Percentiles rank a stretch among this genome's conserved stretches.
These are phyloP conservation scores for Pelusios castaneus DNA, from an alignment of 2,113 vertebrate genomes.

Conservation along the genomic window DNA sequence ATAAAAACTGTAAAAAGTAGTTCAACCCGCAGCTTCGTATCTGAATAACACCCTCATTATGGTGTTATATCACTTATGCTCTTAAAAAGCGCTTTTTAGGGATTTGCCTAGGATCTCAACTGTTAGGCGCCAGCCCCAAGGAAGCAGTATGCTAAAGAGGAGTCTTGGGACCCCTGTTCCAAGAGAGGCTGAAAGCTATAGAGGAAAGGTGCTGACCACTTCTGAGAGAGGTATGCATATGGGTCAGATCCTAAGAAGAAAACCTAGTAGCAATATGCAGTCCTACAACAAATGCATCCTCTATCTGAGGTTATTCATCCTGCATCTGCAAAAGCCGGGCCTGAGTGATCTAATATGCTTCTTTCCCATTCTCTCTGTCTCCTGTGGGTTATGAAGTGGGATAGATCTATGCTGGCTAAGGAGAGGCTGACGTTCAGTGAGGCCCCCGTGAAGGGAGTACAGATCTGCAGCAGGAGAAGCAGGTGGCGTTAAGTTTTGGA, in stretches of 20 bases:
- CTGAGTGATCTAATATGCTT: not conserved
- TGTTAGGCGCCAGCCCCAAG: not conserved
- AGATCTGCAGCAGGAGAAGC: not conserved
- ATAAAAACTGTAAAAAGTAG: slow-evolving; percentile 21
- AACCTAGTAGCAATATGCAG: not conserved
- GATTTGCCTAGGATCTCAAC: not conserved
- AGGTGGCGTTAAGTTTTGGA: not conserved
- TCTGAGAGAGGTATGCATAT: not conserved
- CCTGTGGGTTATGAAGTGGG: fast-evolving
- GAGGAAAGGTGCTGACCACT: not conserved
- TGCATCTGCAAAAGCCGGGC: not conserved
- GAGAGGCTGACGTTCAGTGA: not conserved
- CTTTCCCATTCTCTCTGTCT: not conserved
- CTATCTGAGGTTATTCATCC: not conserved
- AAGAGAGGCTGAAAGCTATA: not conserved
- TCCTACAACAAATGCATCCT: not conserved
- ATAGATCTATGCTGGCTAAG: not conserved
- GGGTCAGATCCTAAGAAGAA: not conserved
- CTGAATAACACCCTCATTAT: slow-evolving; percentile 12
- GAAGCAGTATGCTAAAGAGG: not conserved
- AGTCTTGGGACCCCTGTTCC: not conserved
- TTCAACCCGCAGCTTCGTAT: not conserved
- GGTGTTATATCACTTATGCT: slow-evolving; percentile 1
- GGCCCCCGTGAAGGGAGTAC: not conserved
- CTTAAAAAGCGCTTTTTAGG: slow-evolving; percentile 5